phyloP scores from a whole-genome alignment of 2,797 vertebrate species.

The Lepilemur septentrionalis region DNA sequence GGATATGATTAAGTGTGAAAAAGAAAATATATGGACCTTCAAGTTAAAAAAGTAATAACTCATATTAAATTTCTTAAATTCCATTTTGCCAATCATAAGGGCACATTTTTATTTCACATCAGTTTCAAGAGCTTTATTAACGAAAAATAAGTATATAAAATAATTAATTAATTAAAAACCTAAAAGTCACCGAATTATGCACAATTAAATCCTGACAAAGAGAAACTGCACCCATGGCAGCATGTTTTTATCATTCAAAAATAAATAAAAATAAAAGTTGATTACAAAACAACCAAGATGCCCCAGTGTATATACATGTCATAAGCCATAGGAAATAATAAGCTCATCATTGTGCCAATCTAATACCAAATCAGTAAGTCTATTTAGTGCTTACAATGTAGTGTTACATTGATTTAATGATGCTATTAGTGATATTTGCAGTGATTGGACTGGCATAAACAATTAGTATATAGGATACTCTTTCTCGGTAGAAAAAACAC shows the following conservation, averaged over 20 bases:
- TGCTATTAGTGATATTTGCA: constrained; percentile 78
- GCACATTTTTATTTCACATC: background rate
- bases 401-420: constrained; percentile 76
- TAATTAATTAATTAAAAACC: background rate
- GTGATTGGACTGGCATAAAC: constrained; percentile 70
- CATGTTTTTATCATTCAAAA: constrained; percentile 37
- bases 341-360: background rate
- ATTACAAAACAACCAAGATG: background rate
- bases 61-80: background rate
- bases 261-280: background rate
- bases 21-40: background rate
- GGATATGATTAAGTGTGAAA: background rate
- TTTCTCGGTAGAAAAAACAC: constrained; percentile 66
- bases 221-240: background rate
- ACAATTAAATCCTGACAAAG: background rate
- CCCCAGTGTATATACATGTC: background rate
- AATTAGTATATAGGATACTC: constrained; percentile 76
- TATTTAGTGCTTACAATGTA: constrained; percentile 70
- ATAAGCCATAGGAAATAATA: background rate
- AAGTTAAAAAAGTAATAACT: background rate
- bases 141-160: background rate
- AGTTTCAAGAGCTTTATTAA: background rate
- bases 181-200: background rate
- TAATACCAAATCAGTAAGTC: constrained; percentile 55
- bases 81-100: background rate